Conservation (phyloP, 2,113 vertebrate genomes). For the Ibidorhyncha struthersii region DNA sequence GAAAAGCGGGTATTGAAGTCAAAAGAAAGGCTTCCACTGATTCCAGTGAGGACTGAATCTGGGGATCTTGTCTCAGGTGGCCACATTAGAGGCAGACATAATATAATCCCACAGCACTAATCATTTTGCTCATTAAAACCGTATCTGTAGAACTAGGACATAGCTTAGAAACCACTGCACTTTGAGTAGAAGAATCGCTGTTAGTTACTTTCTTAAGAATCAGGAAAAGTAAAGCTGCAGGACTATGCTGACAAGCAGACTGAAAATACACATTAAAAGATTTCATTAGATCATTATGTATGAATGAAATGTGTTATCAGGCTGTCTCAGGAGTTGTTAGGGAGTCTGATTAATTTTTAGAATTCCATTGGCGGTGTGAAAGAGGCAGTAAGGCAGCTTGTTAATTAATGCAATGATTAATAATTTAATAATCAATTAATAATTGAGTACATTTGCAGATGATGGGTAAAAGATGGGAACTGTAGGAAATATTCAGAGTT, state of each 20-base stretch:
- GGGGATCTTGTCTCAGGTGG: background rate
- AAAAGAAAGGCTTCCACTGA: background rate
- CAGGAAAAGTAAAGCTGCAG: background rate
- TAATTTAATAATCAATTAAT: constrained; percentile 41
- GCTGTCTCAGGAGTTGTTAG: background rate
- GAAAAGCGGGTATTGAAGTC: background rate
- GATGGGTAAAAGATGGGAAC: background rate
- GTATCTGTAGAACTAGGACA: background rate
- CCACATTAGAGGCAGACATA: background rate
- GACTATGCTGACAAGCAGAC: background rate
- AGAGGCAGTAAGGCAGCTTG: background rate
- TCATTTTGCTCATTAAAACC: background rate
- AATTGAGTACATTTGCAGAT: constrained; percentile 8
- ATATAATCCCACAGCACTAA: background rate
- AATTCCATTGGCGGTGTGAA: background rate
- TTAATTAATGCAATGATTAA: constrained; percentile 27
- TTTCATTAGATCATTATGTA: background rate
- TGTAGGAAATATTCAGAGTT: background rate
- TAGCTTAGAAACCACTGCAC: background rate
- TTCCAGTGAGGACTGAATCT: background rate
- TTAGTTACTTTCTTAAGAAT: background rate
- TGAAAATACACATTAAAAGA: background rate
- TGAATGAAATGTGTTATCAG: background rate
- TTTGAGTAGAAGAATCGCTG: background rate
- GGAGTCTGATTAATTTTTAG: background rate